Evolutionary conservation across 1,140 invertebrate species (phyloP).

Genomic region (Drosophila subobscura): DNA sequence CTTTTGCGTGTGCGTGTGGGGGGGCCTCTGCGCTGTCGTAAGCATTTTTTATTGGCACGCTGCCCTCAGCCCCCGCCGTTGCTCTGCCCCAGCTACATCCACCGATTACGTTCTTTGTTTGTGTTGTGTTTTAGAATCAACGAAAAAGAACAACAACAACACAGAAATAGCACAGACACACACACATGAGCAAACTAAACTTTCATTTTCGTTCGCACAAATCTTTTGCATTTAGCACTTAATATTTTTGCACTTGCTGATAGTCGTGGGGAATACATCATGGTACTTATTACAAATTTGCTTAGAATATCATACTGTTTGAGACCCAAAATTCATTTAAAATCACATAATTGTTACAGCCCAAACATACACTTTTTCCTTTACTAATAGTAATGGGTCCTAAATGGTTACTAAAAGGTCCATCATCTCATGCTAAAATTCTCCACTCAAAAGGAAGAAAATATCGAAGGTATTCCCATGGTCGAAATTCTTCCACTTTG

Average conservation of each 20-base stretch:
- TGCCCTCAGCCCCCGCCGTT: neutral
- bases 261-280: too few species aligned
- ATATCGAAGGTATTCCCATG: too few species aligned
- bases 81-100: constrained; percentile 1
- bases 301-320: too few species aligned
- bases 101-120: constrained; percentile 4
- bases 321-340: too few species aligned
- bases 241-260: too few species aligned
- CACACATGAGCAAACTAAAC: constrained; percentile 40
- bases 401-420: too few species aligned
- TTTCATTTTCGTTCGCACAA: constrained; percentile 58
- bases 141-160: constrained; percentile 27
- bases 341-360: too few species aligned
- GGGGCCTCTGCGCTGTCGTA: constrained; percentile 60
- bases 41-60: constrained; percentile 72
- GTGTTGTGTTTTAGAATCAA: constrained; percentile 21
- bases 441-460: too few species aligned
- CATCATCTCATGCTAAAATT: too few species aligned
- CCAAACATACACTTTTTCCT: too few species aligned
- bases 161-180: constrained; percentile 2
- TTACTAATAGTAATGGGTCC: too few species aligned
- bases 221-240: constrained; percentile 36
- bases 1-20: neutral
- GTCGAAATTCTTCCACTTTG: neutral
- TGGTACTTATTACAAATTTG: too few species aligned